Percentiles rank a stretch among this genome's conserved stretches.
Conservation (phyloP, 2,113 vertebrate genomes). For the Heteronetta atricapilla region DNA sequence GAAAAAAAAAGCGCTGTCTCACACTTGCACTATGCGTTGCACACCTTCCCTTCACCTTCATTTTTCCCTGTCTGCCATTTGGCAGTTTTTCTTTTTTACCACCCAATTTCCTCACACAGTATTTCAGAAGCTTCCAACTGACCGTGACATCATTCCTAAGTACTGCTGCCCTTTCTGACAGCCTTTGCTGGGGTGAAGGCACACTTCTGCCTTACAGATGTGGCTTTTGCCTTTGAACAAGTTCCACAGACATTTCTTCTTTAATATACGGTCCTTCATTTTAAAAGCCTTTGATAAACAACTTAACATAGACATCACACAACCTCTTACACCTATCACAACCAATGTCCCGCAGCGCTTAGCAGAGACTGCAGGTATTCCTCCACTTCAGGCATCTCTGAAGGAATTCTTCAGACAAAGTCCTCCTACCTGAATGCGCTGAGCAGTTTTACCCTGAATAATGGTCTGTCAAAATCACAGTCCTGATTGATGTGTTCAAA, state of each 20-base stretch:
- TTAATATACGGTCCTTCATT: background rate
- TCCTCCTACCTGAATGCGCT: background rate
- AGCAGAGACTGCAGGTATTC: background rate
- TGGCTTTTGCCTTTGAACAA: background rate
- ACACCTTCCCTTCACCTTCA: background rate
- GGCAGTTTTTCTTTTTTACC: background rate
- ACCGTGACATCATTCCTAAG: background rate
- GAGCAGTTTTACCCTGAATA: background rate
- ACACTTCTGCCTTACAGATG: background rate
- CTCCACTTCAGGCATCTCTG: background rate
- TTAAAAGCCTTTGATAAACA: constrained; percentile 37
- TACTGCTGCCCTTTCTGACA: background rate
- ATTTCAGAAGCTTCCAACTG: background rate
- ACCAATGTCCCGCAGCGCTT: background rate
- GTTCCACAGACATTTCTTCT: background rate
- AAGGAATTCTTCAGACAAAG: background rate
- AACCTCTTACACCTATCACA: background rate
- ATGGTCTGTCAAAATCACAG: background rate
- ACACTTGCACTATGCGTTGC: background rate
- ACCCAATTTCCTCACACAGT: background rate
- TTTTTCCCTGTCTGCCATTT: background rate
- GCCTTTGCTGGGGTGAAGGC: background rate
- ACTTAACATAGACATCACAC: background rate
- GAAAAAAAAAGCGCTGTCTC: background rate
- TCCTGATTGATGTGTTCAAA: background rate